Conservation (phyloP, 2,888 invertebrate genomes). For the Drosophila nr. medialis region DNA sequence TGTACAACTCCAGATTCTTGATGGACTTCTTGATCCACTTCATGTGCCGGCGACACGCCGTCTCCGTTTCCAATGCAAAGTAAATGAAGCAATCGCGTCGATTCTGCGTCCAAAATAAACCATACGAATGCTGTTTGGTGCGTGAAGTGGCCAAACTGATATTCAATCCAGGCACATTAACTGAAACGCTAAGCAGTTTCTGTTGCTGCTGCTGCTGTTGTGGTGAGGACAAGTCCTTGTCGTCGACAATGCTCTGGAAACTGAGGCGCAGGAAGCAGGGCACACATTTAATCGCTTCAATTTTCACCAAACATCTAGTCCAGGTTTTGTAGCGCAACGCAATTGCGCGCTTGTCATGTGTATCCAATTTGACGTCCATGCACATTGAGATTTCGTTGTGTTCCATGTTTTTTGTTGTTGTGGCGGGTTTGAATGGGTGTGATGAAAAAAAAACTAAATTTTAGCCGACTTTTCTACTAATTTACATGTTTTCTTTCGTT, state of each 20-base stretch:
- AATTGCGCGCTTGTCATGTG: constrained; percentile 83
- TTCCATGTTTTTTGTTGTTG: constrained; percentile 72
- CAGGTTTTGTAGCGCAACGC: constrained; percentile 82
- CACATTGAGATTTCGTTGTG: constrained; percentile 83
- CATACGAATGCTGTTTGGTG: constrained; percentile 83
- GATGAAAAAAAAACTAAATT: constrained; percentile 51
- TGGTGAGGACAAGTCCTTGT: constrained; percentile 16
- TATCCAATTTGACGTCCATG: constrained; percentile 84
- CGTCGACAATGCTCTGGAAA: constrained; percentile 61
- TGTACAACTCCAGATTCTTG: constrained; percentile 83
- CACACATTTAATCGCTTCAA: constrained; percentile 84
- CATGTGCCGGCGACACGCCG: constrained; percentile 83
- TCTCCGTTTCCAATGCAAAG: constrained; percentile 83
- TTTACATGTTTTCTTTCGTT: constrained; percentile 61
- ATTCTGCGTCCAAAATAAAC: constrained; percentile 84
- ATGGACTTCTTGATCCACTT: constrained; percentile 85
- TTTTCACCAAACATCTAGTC: constrained; percentile 84
- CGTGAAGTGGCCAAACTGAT: constrained; percentile 83
- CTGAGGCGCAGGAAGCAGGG: constrained; percentile 84
- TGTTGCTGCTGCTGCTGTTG: constrained; percentile 17
- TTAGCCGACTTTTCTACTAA: constrained; percentile 15
- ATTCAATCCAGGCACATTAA: constrained; percentile 84
- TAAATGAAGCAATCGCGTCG: constrained; percentile 84
- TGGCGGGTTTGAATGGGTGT: constrained; percentile 22
- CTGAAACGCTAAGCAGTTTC: constrained; percentile 74